These are phyloP conservation scores for Brachyrhaphis roseni DNA, from an alignment of 2,797 vertebrate species.

Conservation along the genomic window DNA sequence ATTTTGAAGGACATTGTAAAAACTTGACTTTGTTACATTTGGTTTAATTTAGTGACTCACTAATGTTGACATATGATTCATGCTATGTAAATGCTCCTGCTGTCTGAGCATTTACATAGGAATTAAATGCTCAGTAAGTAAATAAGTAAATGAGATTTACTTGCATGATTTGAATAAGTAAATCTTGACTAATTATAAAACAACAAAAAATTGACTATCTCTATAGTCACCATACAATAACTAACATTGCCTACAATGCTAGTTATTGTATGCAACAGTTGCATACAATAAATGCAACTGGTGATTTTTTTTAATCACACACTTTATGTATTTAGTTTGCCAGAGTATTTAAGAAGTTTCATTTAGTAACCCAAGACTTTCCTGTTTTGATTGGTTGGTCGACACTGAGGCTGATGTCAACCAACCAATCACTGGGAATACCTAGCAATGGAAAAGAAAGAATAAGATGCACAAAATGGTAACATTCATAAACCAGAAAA, in stretches of 20 bases:
- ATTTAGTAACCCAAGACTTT: background rate
- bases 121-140: no score
- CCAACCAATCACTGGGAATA: background rate
- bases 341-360: background rate
- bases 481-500: background rate
- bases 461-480: background rate
- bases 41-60: constrained; percentile 1
- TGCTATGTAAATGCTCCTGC: background rate
- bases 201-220: background rate
- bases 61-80: background rate
- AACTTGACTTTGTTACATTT: background rate
- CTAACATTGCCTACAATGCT: no score
- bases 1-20: background rate
- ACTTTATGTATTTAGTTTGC: background rate
- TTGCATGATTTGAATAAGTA: background rate
- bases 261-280: no score
- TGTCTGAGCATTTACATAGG: no score
- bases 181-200: background rate
- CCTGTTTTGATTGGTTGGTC: no score
- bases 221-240: no score
- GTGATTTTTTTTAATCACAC: background rate
- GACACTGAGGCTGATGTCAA: background rate
- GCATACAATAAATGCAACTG: background rate
- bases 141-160: background rate
- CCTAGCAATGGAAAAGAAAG: background rate